These are phyloP conservation scores for Vanessa tameamea DNA, from an alignment of 1,140 invertebrate species.

Conservation along the genomic window DNA sequence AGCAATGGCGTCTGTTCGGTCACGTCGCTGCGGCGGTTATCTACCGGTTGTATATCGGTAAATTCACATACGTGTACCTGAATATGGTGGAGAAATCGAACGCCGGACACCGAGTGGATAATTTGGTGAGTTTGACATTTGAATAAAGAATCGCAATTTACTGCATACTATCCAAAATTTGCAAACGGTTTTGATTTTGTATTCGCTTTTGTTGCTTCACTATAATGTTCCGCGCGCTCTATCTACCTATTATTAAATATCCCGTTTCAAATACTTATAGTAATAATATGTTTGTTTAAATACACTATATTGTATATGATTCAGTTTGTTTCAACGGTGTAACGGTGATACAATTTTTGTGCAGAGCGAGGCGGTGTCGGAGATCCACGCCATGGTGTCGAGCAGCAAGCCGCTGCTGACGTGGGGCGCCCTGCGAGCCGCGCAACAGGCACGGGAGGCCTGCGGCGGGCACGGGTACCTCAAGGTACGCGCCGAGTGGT, in stretches of 20 bases:
- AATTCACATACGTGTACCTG: slow-evolving; percentile 80
- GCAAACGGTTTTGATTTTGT: too few species aligned
- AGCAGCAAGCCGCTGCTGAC: slow-evolving; percentile 92
- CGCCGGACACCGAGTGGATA: slow-evolving; percentile 80
- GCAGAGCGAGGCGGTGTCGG: slow-evolving; percentile 86
- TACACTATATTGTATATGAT: too few species aligned
- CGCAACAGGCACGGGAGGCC: slow-evolving; percentile 95
- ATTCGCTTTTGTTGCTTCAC: too few species aligned
- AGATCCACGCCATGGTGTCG: slow-evolving; percentile 96
- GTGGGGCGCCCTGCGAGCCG: slow-evolving; percentile 91
- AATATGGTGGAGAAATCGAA: slow-evolving; percentile 82
- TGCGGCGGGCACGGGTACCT: slow-evolving; percentile 93
- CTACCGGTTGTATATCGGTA: slow-evolving; percentile 86
- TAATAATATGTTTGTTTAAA: too few species aligned
- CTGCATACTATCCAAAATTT: too few species aligned
- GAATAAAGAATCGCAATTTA: neutral
- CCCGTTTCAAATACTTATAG: too few species aligned
- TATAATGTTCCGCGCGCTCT: too few species aligned
- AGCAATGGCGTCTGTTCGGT: slow-evolving; percentile 96
- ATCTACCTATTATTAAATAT: too few species aligned
- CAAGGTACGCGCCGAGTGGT: slow-evolving; percentile 79
- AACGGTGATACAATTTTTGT: too few species aligned
- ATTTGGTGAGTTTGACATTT: slow-evolving; percentile 75
- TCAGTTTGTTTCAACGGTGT: too few species aligned
- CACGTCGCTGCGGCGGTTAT: slow-evolving; percentile 92